Evolutionary conservation across 2,888 invertebrate species (phyloP).

Genomic region (Melanophora roralis): DNA sequence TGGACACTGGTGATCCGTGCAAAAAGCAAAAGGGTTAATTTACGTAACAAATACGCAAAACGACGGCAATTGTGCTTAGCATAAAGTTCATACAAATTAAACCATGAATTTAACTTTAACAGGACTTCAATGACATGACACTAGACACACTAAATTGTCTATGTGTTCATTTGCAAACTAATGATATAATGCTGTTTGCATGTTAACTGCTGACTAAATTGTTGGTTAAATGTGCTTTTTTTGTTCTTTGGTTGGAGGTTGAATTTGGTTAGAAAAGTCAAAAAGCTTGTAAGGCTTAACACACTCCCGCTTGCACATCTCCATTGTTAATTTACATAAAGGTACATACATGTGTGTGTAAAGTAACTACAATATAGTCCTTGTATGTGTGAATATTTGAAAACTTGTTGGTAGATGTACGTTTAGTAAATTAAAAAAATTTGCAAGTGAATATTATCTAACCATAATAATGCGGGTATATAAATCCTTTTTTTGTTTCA

Average conservation of each 20-base stretch:
- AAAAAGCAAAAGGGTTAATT: no score
- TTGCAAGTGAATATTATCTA: conserved; percentile 29
- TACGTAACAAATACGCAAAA: no score
- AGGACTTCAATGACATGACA: conserved; percentile 34
- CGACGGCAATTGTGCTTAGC: conserved; percentile 13
- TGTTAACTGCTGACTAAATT: conserved; percentile 34
- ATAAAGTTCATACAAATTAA: conserved; percentile 28
- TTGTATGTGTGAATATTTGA: not conserved
- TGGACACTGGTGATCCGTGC: no score
- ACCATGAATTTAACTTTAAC: not conserved
- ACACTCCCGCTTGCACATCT: not conserved
- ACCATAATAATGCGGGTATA: conserved; percentile 52
- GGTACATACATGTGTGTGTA: not conserved
- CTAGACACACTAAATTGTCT: not conserved
- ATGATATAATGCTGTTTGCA: conserved; percentile 46
- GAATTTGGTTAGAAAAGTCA: conserved; percentile 39
- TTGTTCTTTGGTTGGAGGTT: not conserved
- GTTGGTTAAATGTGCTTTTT: not conserved
- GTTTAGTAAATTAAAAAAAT: conserved; percentile 32
- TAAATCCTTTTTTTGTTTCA: conserved; percentile 21
- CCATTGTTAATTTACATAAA: not conserved
- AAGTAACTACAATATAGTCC: no score
- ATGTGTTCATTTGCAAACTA: conserved; percentile 33
- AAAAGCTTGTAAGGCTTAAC: conserved; percentile 15
- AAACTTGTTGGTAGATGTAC: not conserved